Percentiles rank a stretch among this genome's conserved stretches.
phyloP scores from a whole-genome alignment of 2,113 vertebrate species.

The Oplegnathus fasciatus region DNA sequence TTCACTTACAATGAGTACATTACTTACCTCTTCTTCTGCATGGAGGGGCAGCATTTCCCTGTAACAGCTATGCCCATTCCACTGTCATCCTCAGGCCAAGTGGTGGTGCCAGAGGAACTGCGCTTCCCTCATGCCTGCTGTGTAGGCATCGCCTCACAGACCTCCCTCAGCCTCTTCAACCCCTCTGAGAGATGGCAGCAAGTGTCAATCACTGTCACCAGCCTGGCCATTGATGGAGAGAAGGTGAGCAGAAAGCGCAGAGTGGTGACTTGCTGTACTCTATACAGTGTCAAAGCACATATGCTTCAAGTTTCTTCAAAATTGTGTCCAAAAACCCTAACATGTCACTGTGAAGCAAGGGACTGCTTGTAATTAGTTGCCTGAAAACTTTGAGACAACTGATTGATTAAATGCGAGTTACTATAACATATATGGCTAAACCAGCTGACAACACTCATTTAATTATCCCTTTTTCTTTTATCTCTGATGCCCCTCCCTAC shows the following conservation, averaged over 20 bases:
- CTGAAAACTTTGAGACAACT: not conserved
- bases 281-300: not conserved
- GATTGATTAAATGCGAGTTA: not conserved
- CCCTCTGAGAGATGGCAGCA: slow-evolving; percentile 95
- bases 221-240: slow-evolving; percentile 90
- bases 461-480: not conserved
- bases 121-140: slow-evolving; percentile 94
- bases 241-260: slow-evolving; percentile 73
- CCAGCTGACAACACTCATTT: not conserved
- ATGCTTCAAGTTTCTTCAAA: not conserved
- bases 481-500: slow-evolving; percentile 48
- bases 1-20: not conserved
- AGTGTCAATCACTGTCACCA: slow-evolving; percentile 87
- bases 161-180: slow-evolving; percentile 90
- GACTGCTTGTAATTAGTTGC: not conserved
- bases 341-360: not conserved
- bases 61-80: not conserved
- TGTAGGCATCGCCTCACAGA: slow-evolving; percentile 94
- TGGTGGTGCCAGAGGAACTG: slow-evolving; percentile 92
- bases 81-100: slow-evolving; percentile 79
- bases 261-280: not conserved
- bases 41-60: not conserved
- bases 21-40: not conserved
- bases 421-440: not conserved
- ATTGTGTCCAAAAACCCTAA: not conserved